phyloP scores from a whole-genome alignment of 2,797 vertebrate species.

The Crenichthys baileyi region DNA sequence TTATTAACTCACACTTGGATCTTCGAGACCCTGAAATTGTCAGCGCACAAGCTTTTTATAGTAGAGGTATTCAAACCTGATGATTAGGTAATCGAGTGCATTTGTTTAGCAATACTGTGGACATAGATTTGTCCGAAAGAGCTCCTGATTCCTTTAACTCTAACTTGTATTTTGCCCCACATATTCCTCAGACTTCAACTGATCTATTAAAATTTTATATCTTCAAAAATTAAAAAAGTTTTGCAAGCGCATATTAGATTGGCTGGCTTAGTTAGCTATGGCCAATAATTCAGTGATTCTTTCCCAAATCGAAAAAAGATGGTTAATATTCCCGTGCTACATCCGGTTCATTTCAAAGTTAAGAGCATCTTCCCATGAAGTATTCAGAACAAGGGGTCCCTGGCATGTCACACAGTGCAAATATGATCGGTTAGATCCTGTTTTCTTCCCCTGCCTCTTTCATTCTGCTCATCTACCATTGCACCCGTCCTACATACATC shows the following conservation, averaged over 20 bases:
- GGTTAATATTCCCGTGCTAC: constrained; percentile 21
- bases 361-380: constrained; percentile 28
- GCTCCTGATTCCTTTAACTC: neutral
- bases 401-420: constrained; percentile 42
- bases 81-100: neutral
- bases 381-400: constrained; percentile 12
- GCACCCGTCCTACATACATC: constrained; percentile 32
- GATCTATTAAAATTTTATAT: constrained; percentile 33
- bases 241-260: constrained; percentile 45
- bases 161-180: constrained; percentile 47
- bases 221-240: constrained; percentile 51
- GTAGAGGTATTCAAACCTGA: neutral
- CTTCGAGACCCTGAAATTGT: neutral
- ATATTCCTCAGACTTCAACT: constrained; percentile 23
- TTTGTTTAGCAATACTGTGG: neutral
- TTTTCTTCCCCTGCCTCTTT: constrained; percentile 17
- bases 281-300: constrained; percentile 63
- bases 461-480: constrained; percentile 20
- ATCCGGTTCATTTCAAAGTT: constrained; percentile 25
- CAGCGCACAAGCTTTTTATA: neutral
- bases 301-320: constrained; percentile 15
- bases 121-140: neutral
- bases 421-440: constrained; percentile 37
- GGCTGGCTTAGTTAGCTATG: constrained; percentile 31
- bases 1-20: neutral